phyloP scores from a whole-genome alignment of 1,140 invertebrate genomes.

The Hyles euphorbiae region DNA sequence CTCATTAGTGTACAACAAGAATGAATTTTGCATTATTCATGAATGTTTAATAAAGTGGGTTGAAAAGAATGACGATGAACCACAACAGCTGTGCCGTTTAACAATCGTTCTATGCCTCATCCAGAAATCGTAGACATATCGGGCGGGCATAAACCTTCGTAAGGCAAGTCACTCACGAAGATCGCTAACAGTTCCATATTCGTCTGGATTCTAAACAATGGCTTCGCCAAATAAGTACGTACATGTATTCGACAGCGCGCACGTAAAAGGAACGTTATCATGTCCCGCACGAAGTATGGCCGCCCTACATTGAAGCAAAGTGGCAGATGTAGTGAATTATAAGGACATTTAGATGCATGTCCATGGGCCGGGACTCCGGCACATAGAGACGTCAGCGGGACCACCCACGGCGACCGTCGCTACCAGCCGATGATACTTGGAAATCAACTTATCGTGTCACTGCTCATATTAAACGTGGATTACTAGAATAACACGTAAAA shows the following conservation, averaged over 20 bases:
- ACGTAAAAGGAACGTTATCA: neutral
- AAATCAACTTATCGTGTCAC: slow-evolving; percentile 22
- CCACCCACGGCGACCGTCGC: slow-evolving; percentile 49
- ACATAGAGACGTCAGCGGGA: slow-evolving; percentile 64
- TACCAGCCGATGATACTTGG: slow-evolving; percentile 24
- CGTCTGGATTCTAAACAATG: no score
- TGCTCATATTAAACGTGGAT: slow-evolving; percentile 13
- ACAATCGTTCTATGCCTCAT: no score
- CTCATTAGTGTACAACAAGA: no score
- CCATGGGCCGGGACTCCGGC: slow-evolving; percentile 34
- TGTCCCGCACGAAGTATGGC: slow-evolving; percentile 15
- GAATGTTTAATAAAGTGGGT: no score
- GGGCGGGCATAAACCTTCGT: no score
- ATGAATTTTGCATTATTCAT: no score
- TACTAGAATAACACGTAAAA: slow-evolving; percentile 20
- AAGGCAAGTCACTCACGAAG: no score
- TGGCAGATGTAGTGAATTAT: slow-evolving; percentile 69
- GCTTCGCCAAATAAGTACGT: neutral
- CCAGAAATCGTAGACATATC: no score
- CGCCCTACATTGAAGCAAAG: slow-evolving; percentile 32
- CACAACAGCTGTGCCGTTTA: no score
- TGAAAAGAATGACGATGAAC: no score
- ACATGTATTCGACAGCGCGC: neutral
- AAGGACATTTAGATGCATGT: slow-evolving; percentile 64
- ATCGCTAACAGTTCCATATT: no score